Conservation (phyloP, 2,888 invertebrate species). For the Miltochrista miniata region DNA sequence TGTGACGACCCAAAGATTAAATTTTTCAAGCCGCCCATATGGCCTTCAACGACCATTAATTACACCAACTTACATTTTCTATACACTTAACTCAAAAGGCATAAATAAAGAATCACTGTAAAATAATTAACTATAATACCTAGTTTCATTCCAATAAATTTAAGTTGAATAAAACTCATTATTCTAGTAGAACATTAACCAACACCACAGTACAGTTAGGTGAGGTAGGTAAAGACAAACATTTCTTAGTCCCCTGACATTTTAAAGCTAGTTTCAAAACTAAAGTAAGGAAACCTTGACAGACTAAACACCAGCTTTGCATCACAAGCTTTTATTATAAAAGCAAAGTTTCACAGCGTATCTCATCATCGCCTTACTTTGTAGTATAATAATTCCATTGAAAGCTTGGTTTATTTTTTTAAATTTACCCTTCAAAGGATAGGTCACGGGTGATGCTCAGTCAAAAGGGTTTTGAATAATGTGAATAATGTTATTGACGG, state of each 20-base stretch:
- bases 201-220: no score
- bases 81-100: no score
- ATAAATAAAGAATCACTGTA: no score
- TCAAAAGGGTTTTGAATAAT: neutral
- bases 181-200: no score
- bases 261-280: conserved; percentile 20
- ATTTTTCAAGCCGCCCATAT: no score
- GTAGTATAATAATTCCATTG: conserved; percentile 11
- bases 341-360: conserved; percentile 28
- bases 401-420: conserved; percentile 12
- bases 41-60: no score
- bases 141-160: no score
- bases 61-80: no score
- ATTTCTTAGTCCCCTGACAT: neutral
- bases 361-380: conserved; percentile 16
- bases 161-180: neutral
- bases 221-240: neutral
- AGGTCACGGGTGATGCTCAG: neutral
- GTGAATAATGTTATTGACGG: neutral
- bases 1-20: no score
- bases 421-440: neutral
- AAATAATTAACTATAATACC: no score
- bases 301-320: conserved; percentile 14
- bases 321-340: conserved; percentile 15
- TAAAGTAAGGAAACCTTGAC: conserved; percentile 14